Base-by-base conservation (phyloP, 2,797 vertebrate species). In the Paratrypauchen microcephalus region DNA sequence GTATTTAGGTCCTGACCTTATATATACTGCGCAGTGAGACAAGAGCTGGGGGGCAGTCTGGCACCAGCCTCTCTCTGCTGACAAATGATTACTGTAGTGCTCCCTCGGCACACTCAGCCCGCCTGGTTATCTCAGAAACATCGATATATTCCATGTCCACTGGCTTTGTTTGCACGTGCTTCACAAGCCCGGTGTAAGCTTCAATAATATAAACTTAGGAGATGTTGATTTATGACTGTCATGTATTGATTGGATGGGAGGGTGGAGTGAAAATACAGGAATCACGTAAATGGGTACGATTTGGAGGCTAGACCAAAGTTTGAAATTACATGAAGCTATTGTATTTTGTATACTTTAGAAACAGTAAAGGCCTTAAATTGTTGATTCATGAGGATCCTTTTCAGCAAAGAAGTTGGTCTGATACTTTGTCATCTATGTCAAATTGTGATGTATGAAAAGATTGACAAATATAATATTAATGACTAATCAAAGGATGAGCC, bases 1-100 rank as follows among this genome's bases (percentile, higher is more conserved):
- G 78, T 75, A 83, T 89, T 86, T 80, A 68, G 83, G 83, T 84
- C 82, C 77, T 83, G 78, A 88, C 88, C 85, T 84, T 78, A 24
- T 78, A 86, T 85, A 83, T 76, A 71, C 73, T 75, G 69, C 78
- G 76, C 79, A 78, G 83, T 70, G 79, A 84, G 82, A 88, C 80
- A 84, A 87, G 82, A 57, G 86, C 86, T 82, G 77, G 32, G 83
- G 83, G 89, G 78, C 76, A 74, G 75, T n/a, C 60, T 67, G 68
- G 71, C 70, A 85, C 79, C 77, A 83, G 85, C 77, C 58, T 64
- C 69, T 77, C 41, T 61, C 72, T 60, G 74, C 30, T 76, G 73
- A 82, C 74, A 57, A 87, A 77, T 81, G 39, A 89, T 80, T 72
- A 71, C 80, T 83, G 80, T 76, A 77, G 81, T 72, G 63, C 55